Percentiles rank a stretch among this genome's conserved stretches.
phyloP scores from a whole-genome alignment of 2,113 vertebrate genomes.

The Pungitius pungitius region DNA sequence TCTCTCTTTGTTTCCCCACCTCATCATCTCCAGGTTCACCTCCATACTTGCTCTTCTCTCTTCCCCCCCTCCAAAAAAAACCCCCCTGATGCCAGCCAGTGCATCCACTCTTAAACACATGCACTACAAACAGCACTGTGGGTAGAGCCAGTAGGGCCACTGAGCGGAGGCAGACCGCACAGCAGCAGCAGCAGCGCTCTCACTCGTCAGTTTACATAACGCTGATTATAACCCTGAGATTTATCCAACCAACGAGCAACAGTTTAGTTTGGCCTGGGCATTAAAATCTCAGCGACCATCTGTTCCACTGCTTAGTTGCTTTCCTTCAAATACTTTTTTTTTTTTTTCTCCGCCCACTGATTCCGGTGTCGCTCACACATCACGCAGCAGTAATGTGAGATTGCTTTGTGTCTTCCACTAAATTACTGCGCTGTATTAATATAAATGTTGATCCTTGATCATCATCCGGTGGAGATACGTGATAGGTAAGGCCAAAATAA shows the following conservation, averaged over 20 bases:
- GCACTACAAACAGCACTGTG: constrained; percentile 15
- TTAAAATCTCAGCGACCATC: constrained; percentile 81
- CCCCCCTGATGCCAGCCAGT: background rate
- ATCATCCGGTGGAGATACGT: background rate
- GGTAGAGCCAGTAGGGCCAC: constrained; percentile 25
- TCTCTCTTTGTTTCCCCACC: background rate
- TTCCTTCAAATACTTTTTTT: constrained; percentile 61
- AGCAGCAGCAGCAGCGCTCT: constrained; percentile 55
- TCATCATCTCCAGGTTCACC: constrained; percentile 7
- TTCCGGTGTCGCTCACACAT: constrained; percentile 27
- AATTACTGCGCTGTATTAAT: background rate
- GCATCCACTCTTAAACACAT: constrained; percentile 2
- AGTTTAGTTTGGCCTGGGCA: constrained; percentile 71
- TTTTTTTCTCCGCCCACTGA: constrained; percentile 28
- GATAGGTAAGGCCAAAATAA: background rate
- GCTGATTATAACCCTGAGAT: constrained; percentile 76
- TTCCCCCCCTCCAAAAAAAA: background rate
- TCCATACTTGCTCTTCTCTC: background rate
- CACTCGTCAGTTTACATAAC: constrained; percentile 77
- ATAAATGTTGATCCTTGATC: background rate
- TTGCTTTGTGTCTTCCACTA: background rate
- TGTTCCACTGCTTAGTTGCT: constrained; percentile 78
- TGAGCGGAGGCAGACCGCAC: constrained; percentile 57
- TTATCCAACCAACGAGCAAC: constrained; percentile 65
- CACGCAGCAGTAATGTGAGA: background rate